Evolutionary conservation across 2,888 invertebrate genomes (phyloP).

Genomic region (Blera fallax): DNA sequence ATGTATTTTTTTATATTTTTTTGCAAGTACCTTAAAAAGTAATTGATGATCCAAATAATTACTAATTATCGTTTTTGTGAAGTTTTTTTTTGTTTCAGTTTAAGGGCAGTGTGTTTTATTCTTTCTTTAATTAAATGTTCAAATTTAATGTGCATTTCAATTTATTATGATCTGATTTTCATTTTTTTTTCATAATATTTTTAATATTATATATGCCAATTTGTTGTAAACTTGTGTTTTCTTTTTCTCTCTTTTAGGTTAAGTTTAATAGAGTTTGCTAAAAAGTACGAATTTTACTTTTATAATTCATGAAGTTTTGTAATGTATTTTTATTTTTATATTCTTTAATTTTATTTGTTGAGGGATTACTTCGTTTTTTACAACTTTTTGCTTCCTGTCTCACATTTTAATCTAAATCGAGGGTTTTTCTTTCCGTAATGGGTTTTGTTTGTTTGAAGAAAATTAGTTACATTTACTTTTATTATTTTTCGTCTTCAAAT

Average conservation of each 20-base stretch:
- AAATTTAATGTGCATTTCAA: conserved; percentile 22
- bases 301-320: conserved; percentile 10
- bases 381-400: conserved; percentile 62
- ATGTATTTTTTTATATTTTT: conserved; percentile 15
- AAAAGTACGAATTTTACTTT: conserved; percentile 19
- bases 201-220: conserved; percentile 35
- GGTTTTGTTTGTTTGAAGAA: conserved; percentile 36
- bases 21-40: conserved; percentile 48
- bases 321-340: neutral
- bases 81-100: conserved; percentile 31
- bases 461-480: conserved; percentile 27
- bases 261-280: neutral
- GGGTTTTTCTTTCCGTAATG: conserved; percentile 63
- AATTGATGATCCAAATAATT: conserved; percentile 57
- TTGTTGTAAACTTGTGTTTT: conserved; percentile 20
- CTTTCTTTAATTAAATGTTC: conserved; percentile 7
- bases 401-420: conserved; percentile 54
- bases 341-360: conserved; percentile 28
- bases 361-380: conserved; percentile 39
- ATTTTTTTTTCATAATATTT: neutral
- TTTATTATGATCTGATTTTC: neutral
- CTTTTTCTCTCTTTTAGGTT: conserved; percentile 9
- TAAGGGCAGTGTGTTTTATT: conserved; percentile 61
- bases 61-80: conserved; percentile 38
- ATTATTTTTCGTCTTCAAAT: conserved; percentile 20